Conservation (phyloP, 1,140 invertebrate genomes). For the Pararge aegeria region DNA sequence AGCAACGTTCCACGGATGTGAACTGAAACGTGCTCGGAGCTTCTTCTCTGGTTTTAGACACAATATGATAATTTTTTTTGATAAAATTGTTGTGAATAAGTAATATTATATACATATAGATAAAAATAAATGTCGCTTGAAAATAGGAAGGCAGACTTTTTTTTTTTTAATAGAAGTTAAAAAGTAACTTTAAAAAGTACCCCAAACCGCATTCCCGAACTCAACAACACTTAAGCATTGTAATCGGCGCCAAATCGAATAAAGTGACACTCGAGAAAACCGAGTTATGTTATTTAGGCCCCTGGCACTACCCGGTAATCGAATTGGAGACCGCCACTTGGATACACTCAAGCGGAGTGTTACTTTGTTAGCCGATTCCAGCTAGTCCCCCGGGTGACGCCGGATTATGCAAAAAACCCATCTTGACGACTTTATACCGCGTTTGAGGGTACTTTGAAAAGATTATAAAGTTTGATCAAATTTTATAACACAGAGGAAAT, state of each 20-base stretch:
- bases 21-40: too few relatives aligned
- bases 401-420: slow-evolving; percentile 33
- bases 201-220: slow-evolving; percentile 39
- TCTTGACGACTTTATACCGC: slow-evolving; percentile 17
- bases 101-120: too few relatives aligned
- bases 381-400: slow-evolving; percentile 35
- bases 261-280: slow-evolving; percentile 61
- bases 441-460: slow-evolving; percentile 21
- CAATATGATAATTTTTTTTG: too few relatives aligned
- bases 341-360: slow-evolving; percentile 61
- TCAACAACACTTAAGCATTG: slow-evolving; percentile 60
- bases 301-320: slow-evolving; percentile 68
- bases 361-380: slow-evolving; percentile 71
- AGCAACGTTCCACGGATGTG: too few relatives aligned
- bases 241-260: slow-evolving; percentile 71
- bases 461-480: slow-evolving; percentile 14
- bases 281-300: slow-evolving; percentile 61
- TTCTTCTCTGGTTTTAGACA: too few relatives aligned
- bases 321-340: slow-evolving; percentile 70
- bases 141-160: too few relatives aligned
- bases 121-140: too few relatives aligned
- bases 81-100: too few relatives aligned
- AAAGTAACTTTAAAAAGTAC: slow-evolving; percentile 18
- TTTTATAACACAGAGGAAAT: background rate
- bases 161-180: too few relatives aligned